phyloP scores from a whole-genome alignment of 2,797 vertebrate genomes.

The Onychomys leucogaster region DNA sequence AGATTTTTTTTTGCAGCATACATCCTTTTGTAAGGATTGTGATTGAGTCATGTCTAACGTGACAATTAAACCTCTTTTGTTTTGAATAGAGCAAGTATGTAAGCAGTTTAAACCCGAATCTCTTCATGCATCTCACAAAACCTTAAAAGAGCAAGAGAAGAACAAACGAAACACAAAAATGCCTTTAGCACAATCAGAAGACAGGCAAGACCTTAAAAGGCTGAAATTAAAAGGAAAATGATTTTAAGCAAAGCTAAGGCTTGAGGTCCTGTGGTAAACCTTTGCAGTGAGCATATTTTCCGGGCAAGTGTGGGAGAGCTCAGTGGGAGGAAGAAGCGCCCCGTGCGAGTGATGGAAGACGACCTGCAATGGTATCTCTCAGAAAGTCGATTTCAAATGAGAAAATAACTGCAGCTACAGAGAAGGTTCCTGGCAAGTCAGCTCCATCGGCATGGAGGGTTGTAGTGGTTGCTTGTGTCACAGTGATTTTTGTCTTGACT shows the following conservation, averaged over 20 bases:
- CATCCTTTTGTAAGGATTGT: slow-evolving; percentile 13
- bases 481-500: neutral
- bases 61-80: slow-evolving; percentile 52
- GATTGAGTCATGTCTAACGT: slow-evolving; percentile 15
- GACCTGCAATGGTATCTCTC: neutral
- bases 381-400: neutral
- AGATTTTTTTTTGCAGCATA: slow-evolving; percentile 43
- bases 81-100: neutral
- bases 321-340: neutral
- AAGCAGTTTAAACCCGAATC: slow-evolving; percentile 5
- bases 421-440: neutral
- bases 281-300: neutral
- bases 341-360: neutral
- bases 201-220: slow-evolving; percentile 13
- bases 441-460: fast-evolving
- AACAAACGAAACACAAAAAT: neutral
- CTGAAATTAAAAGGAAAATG: neutral
- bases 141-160: neutral
- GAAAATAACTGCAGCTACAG: neutral
- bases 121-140: neutral
- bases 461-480: neutral
- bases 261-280: neutral
- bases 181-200: slow-evolving; percentile 24
- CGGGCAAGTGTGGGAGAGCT: neutral
- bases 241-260: neutral